Evolutionary conservation across 1,140 invertebrate species (phyloP), one percentile per base, ranked within the genome.

Genomic region (Drosophila simulans): DNA sequence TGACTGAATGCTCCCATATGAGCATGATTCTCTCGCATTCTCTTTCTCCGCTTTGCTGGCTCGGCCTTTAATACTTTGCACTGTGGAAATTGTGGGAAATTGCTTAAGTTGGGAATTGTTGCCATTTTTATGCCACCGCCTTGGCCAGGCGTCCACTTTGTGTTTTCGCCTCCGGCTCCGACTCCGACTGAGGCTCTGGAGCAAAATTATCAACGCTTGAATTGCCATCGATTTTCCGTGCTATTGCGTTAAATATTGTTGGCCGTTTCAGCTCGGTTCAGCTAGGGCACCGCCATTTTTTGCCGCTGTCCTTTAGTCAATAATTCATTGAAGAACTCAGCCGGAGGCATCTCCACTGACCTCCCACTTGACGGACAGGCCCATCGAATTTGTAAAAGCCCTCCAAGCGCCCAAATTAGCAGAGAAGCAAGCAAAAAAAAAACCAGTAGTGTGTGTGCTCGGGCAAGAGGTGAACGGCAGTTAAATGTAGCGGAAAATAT

Each of bases 221-320:
- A 89, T 89, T 89, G 85, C 83, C 84, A 89, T 89, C 84, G 84
- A 89, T 89, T 89, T 89, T 89, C 84, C 84, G 84, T 88, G 85
- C 85, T 89, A 69, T 89, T 89, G 84, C 77, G 73, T 90, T 89
- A 78, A 89, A 89, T 89, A 77, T 70, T 77, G 68, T 63, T 77
- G 80, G 48, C 75, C 80, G 64, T 65, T 83, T 69, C 58, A 45
- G 40, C 42, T 53, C 66, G 46, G 22, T 48, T 70, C 51, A 15
- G 39, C 35, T 66, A 42, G n/a, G 52, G 22, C 40, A 31, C 31
- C 46, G 42, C 54, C 27, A 12, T 20, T 49, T 48, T 59, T 52
- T 55, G 57, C 10, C 12, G 39, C 55, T 46, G 39, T 53, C 48
- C 25, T 57, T 64, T 70, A 78, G 85, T 84, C 77, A 89, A 89